Evolutionary conservation across 2,113 vertebrate species (phyloP).

Genomic region (Calidris pygmaea): DNA sequence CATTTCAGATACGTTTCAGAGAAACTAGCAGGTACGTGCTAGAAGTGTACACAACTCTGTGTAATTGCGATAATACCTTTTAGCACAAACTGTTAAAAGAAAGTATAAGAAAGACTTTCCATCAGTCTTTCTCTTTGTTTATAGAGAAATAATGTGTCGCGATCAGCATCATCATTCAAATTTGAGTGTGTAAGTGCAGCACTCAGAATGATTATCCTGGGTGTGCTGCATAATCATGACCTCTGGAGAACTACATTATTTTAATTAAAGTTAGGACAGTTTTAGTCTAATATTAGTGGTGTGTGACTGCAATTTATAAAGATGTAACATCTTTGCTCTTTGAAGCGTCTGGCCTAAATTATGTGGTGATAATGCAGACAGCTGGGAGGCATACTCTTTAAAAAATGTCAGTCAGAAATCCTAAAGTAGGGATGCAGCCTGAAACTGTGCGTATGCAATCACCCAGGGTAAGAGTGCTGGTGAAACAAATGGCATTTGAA

Average conservation of each 20-base stretch:
- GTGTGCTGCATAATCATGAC: not conserved
- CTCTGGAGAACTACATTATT: not conserved
- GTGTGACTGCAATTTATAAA: slow-evolving; percentile 7
- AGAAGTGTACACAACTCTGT: not conserved
- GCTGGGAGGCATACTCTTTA: not conserved
- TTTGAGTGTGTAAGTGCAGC: not conserved
- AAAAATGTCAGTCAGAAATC: not conserved
- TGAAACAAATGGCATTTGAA: not conserved
- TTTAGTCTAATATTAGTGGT: not conserved
- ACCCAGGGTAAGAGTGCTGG: not conserved
- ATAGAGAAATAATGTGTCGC: not conserved
- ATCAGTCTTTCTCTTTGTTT: not conserved
- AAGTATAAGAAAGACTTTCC: not conserved
- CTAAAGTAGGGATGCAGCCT: not conserved
- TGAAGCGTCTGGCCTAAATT: not conserved
- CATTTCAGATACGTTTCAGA: not conserved
- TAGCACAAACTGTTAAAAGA: not conserved
- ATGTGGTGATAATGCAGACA: not conserved
- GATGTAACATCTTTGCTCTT: not conserved
- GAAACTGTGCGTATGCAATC: not conserved
- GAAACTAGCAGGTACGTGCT: not conserved
- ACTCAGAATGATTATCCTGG: not conserved
- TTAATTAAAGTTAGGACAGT: slow-evolving; percentile 30
- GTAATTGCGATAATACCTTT: not conserved
- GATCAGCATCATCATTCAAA: not conserved